Conservation (phyloP, 2,113 vertebrate genomes). For the Eubucco bourcierii region DNA sequence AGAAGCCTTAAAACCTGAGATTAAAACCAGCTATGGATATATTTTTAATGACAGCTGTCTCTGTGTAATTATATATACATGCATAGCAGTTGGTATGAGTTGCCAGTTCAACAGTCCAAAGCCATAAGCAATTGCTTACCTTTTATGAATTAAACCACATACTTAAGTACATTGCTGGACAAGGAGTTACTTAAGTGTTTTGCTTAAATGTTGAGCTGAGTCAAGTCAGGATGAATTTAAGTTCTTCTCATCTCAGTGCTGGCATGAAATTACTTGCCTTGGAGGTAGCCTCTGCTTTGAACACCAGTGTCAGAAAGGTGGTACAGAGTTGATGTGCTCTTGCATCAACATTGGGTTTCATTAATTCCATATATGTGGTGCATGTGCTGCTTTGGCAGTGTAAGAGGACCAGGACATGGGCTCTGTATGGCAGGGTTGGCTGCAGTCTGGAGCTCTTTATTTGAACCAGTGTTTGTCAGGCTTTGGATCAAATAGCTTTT, state of each 20-base stretch:
- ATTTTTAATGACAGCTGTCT: constrained; percentile 37
- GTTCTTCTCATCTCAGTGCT: neutral
- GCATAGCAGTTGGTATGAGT: neutral
- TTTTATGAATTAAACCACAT: neutral
- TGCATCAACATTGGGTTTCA: neutral
- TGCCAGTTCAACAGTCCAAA: neutral
- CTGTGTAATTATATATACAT: neutral
- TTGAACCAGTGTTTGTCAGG: neutral
- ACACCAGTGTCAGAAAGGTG: neutral
- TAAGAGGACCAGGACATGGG: neutral
- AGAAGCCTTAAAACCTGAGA: constrained; percentile 45
- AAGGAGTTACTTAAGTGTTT: neutral
- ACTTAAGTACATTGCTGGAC: neutral
- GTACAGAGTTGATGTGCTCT: neutral
- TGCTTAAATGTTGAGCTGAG: neutral
- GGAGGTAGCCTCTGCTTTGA: neutral
- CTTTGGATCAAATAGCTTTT: neutral
- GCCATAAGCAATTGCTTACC: neutral
- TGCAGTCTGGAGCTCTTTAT: neutral
- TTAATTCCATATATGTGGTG: rapidly evolving
- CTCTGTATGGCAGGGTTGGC: neutral
- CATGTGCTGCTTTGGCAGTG: neutral
- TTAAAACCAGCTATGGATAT: constrained; percentile 18
- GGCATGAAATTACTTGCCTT: neutral
- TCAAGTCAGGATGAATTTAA: neutral